Evolutionary conservation across 2,797 vertebrate genomes (phyloP).

Genomic region (Schizopygopsis pylzovi): DNA sequence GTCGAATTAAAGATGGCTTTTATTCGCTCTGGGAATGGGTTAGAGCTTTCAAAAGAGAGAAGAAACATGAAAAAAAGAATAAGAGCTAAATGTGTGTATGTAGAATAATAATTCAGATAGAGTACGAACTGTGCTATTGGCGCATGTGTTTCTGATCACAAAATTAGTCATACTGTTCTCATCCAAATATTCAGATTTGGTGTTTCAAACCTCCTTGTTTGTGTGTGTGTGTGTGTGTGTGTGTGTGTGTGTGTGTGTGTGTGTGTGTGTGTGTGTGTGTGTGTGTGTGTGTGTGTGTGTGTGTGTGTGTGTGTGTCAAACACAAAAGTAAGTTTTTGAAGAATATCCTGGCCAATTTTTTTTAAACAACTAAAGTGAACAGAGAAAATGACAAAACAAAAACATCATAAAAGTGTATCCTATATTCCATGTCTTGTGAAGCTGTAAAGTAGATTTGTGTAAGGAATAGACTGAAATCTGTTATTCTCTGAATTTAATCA

Average conservation of each 20-base stretch:
- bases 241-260: neutral
- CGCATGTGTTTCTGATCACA: neutral
- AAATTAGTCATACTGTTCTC: neutral
- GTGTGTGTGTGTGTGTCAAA: neutral
- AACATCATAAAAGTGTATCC: neutral
- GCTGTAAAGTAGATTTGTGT: neutral
- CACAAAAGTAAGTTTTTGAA: neutral
- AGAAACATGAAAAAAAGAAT: conserved; percentile 16
- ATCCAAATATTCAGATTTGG: neutral
- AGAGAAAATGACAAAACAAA: neutral
- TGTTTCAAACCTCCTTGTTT: neutral
- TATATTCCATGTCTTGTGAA: neutral
- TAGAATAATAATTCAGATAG: conserved; percentile 10
- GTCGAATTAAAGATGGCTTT: conserved; percentile 44
- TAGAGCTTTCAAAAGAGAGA: conserved; percentile 19
- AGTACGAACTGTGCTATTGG: neutral
- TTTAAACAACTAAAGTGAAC: neutral
- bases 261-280: neutral
- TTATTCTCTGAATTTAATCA: neutral
- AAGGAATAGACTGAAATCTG: neutral
- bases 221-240: neutral
- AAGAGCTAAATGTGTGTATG: conserved; percentile 9
- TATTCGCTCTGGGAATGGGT: conserved; percentile 24
- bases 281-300: neutral
- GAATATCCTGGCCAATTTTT: neutral